phyloP scores from a whole-genome alignment of 30 jellyfish, hydroid and myxozoan genomes.

The Mastigias papua region DNA sequence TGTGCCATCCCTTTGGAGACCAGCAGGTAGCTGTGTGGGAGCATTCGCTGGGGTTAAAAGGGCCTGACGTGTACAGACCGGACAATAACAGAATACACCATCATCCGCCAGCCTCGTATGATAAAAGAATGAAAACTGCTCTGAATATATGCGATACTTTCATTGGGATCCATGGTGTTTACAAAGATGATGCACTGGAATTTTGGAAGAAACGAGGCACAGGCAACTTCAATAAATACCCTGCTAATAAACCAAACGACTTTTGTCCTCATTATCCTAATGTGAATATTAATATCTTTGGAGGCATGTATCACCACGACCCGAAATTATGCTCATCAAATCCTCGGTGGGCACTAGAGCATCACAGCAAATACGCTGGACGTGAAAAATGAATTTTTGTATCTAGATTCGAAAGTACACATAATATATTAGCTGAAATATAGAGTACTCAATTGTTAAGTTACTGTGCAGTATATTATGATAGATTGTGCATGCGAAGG shows the following conservation, averaged over 20 bases:
- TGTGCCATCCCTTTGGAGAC: slow-evolving; percentile 85
- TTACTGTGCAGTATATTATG: too few relatives aligned
- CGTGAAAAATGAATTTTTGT: slow-evolving; percentile 10
- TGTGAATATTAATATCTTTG: slow-evolving; percentile 7
- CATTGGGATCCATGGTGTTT: slow-evolving; percentile 81
- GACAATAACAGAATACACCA: slow-evolving; percentile 76
- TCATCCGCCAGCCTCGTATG: slow-evolving; percentile 76
- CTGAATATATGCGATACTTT: slow-evolving; percentile 40
- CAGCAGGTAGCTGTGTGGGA: slow-evolving; percentile 75
- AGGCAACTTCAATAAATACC: slow-evolving; percentile 27
- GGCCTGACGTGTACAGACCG: slow-evolving; percentile 7
- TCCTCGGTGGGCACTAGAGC: slow-evolving; percentile 24
- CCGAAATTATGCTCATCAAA: slow-evolving; percentile 41
- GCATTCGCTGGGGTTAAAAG: slow-evolving; percentile 45
- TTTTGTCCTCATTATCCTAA: slow-evolving; percentile 40
- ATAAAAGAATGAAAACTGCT: background rate
- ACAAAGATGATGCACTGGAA: slow-evolving; percentile 37
- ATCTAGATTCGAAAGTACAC: too few relatives aligned
- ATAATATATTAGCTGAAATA: background rate
- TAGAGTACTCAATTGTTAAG: too few relatives aligned
- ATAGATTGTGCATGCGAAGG: too few relatives aligned
- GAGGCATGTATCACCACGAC: slow-evolving; percentile 54
- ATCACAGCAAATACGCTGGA: slow-evolving; percentile 22
- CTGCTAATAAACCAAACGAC: background rate
- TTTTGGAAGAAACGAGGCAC: slow-evolving; percentile 79